Percentiles rank a stretch among this genome's conserved stretches.
phyloP scores from a whole-genome alignment of 35 echinoderm and acorn worm species.

The Hemicentrotus pulcherrimus region DNA sequence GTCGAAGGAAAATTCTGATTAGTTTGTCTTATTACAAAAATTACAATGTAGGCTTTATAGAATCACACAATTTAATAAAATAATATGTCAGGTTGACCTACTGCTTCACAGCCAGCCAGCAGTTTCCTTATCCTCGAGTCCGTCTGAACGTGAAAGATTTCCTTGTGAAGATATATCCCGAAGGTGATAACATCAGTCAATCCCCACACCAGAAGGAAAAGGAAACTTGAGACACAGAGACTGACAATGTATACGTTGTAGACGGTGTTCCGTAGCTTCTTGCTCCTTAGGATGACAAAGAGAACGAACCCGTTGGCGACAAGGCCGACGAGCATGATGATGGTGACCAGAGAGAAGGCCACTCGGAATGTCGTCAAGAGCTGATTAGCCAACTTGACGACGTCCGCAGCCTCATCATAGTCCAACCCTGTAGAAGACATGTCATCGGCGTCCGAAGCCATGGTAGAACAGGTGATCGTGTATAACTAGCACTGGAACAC shows the following conservation, averaged over 20 bases:
- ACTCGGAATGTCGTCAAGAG: background rate
- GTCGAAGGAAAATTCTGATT: no score
- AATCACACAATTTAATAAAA: no score
- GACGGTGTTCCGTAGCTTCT: background rate
- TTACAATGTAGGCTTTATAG: no score
- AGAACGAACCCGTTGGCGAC: background rate
- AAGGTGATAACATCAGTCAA: background rate
- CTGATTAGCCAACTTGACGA: background rate
- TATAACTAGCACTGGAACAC: no score
- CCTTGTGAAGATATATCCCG: background rate
- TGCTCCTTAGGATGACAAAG: background rate
- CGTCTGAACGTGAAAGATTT: background rate
- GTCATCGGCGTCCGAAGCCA: background rate
- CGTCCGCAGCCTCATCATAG: background rate
- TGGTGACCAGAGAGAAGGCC: background rate
- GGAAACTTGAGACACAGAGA: background rate
- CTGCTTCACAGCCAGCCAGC: background rate
- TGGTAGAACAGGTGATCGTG: background rate
- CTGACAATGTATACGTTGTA: constrained; percentile 5
- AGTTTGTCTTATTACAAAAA: no score
- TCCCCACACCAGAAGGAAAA: background rate
- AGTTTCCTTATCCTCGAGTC: background rate
- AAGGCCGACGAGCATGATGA: background rate
- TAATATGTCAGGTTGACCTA: background rate
- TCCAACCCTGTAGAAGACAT: background rate